Conservation (phyloP, 2,113 vertebrate genomes). For the Strix uralensis region DNA sequence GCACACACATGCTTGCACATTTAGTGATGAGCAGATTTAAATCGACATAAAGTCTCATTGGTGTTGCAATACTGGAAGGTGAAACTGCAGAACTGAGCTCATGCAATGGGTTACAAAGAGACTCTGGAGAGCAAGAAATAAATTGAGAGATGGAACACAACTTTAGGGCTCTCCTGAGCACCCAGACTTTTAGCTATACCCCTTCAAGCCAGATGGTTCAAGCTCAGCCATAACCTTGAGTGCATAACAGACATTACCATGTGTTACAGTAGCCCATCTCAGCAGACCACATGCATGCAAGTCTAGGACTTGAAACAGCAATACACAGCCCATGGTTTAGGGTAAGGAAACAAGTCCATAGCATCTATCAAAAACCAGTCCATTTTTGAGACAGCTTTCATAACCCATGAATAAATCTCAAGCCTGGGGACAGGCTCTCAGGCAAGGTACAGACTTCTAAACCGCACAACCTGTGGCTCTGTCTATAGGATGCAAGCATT, state of each 20-base stretch:
- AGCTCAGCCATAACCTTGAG: not conserved
- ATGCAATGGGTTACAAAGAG: not conserved
- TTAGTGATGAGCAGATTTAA: not conserved
- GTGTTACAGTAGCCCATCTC: not conserved
- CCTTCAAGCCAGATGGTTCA: not conserved
- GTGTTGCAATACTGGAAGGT: not conserved
- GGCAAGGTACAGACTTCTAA: not conserved
- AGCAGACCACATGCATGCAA: not conserved
- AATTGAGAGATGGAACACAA: not conserved
- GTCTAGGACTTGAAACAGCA: not conserved
- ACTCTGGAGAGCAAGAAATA: not conserved
- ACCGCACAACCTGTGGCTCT: not conserved
- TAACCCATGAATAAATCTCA: not conserved
- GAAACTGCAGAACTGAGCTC: slow-evolving; percentile 44
- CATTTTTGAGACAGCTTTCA: not conserved
- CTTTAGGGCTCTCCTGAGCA: not conserved
- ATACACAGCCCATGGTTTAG: not conserved
- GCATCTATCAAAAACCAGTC: not conserved
- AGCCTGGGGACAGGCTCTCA: not conserved
- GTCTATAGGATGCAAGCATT: not conserved
- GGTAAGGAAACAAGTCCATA: not conserved
- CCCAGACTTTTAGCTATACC: not conserved
- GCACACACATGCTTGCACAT: not conserved
- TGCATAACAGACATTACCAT: not conserved
- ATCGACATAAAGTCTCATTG: not conserved